These are phyloP conservation scores for Caenorhabditis wallacei DNA, from an alignment of 2,888 invertebrate genomes.

Conservation along the genomic window DNA sequence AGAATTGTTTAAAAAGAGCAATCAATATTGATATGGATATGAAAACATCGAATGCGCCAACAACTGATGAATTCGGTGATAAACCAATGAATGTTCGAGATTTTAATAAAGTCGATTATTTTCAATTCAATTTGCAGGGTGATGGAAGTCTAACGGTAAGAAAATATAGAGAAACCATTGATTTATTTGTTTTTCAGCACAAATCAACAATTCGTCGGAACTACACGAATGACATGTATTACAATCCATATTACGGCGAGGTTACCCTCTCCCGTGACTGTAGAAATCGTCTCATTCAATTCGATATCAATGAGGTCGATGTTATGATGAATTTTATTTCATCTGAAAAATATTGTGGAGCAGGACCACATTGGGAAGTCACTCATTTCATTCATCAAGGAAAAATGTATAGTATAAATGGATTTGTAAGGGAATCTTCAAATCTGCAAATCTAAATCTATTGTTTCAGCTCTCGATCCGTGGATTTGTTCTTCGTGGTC, in stretches of 20 bases:
- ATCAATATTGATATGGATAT: slow-evolving; percentile 1
- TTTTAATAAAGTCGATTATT: slow-evolving; percentile 30
- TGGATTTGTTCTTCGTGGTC: slow-evolving; percentile 45
- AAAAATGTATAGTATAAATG: slow-evolving; percentile 46
- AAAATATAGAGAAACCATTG: not conserved
- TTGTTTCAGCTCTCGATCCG: slow-evolving; percentile 49
- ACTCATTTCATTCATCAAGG: slow-evolving; percentile 43
- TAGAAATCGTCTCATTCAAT: slow-evolving; percentile 17
- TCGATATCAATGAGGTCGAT: slow-evolving; percentile 25
- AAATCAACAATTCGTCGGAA: slow-evolving; percentile 29
- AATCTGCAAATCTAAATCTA: not conserved
- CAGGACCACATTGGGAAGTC: slow-evolving; percentile 50
- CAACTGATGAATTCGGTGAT: slow-evolving; percentile 15
- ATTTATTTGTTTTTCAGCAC: slow-evolving; percentile 25
- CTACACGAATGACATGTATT: slow-evolving; percentile 1
- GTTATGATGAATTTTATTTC: slow-evolving; percentile 44
- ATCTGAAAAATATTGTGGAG: slow-evolving; percentile 6
- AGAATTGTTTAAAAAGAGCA: slow-evolving; percentile 5
- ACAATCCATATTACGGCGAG: slow-evolving; percentile 41
- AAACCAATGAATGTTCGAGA: not conserved
- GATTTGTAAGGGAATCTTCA: slow-evolving; percentile 19
- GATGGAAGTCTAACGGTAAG: slow-evolving; percentile 5
- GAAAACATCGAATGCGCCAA: slow-evolving; percentile 2
- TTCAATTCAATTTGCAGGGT: slow-evolving; percentile 1
- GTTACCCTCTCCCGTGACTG: slow-evolving; percentile 23